A percentile compares a stretch with the other conserved stretches of the same genome.
Conservation (phyloP, 2,797 vertebrate genomes). For the Ceryle rudis region DNA sequence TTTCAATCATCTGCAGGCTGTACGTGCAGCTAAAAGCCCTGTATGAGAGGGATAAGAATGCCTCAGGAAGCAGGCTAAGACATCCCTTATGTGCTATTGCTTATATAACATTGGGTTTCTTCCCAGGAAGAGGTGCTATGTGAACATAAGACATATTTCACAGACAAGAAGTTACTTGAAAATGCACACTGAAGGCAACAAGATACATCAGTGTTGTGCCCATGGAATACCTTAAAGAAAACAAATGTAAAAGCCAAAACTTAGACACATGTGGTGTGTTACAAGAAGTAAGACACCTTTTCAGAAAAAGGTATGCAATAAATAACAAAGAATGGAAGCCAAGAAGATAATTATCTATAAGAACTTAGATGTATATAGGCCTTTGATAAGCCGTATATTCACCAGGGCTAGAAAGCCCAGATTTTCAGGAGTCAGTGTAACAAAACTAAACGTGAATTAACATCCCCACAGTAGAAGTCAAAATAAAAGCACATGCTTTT, state of each 20-base stretch:
- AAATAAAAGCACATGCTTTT: neutral
- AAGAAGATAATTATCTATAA: neutral
- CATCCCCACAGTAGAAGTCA: neutral
- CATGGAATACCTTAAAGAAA: neutral
- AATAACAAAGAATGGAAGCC: neutral
- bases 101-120: neutral
- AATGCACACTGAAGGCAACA: neutral
- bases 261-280: neutral
- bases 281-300: neutral
- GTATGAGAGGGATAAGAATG: neutral
- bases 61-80: neutral
- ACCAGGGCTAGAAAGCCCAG: neutral
- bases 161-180: neutral
- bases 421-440: neutral
- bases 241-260: neutral
- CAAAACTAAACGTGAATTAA: neutral
- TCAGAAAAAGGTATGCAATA: neutral
- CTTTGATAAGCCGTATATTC: neutral
- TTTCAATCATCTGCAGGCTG: neutral
- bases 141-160: neutral
- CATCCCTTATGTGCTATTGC: neutral
- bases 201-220: fast-evolving
- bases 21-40: neutral
- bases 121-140: neutral
- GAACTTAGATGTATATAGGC: neutral